A percentile compares a stretch with the other conserved stretches of the same genome.
Evolutionary conservation across 2,888 invertebrate genomes (phyloP).

Genomic region (Diploptera punctata): DNA sequence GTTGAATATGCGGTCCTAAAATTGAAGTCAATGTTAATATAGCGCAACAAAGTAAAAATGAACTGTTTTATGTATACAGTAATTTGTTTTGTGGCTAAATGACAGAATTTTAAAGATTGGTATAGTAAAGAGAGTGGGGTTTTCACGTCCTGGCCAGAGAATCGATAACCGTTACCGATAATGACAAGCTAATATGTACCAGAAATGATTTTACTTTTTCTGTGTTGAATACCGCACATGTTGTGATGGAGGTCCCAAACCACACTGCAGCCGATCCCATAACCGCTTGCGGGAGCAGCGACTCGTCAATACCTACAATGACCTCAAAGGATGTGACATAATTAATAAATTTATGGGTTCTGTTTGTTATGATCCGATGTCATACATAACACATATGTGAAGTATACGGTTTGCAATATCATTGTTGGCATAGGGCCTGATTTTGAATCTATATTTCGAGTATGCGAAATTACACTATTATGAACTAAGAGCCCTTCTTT

Average conservation of each 20-base stretch:
- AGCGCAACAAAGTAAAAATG: too few relatives aligned
- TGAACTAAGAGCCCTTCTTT: too few relatives aligned
- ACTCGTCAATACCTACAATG: not conserved
- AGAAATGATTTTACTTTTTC: constrained; percentile 1
- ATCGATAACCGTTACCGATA: constrained; percentile 3
- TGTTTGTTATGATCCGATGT: not conserved
- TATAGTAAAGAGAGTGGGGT: not conserved
- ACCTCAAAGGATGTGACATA: constrained; percentile 22
- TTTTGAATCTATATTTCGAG: too few relatives aligned
- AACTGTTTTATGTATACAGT: not conserved
- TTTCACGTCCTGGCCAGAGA: not conserved
- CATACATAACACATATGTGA: too few relatives aligned
- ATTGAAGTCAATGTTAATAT: too few relatives aligned
- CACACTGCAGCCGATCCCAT: not conserved
- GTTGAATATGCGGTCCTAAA: too few relatives aligned
- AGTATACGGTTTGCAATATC: not conserved
- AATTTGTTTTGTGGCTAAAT: too few relatives aligned
- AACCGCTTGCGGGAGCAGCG: not conserved
- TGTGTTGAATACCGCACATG: not conserved
- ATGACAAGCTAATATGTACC: constrained; percentile 20
- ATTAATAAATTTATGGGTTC: constrained; percentile 19
- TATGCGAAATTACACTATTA: too few relatives aligned
- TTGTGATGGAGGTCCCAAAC: not conserved
- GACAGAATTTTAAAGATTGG: not conserved
- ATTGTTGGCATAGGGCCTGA: not conserved